Evolutionary conservation across 2,888 invertebrate genomes (phyloP), one percentile per base, ranked within the genome.

Genomic region (Zaprionus lineosus): DNA sequence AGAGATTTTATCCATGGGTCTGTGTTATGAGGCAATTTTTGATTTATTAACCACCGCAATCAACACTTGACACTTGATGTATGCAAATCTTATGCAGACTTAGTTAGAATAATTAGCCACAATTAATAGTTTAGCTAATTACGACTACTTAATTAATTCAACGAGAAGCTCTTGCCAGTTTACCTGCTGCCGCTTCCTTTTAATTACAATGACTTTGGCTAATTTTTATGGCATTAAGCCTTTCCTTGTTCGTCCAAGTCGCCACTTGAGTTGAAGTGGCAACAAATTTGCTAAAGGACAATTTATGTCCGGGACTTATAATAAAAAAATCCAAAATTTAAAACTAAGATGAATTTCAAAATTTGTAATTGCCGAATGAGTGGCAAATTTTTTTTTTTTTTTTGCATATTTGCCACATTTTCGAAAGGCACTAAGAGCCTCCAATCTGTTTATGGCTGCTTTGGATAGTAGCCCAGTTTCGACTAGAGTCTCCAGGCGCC

Each of bases 381-480:
- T n/a, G n/a, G n/a, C n/a, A 24, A 24, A 24, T 24, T 24, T 24
- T 24, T 24, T 7, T 2, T 7, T 6, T 21, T 21, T 7, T 5
- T 7, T 21, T 21, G 24, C 41, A 50, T 53, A 51, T 53, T 37
- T 39, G 37, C 29, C 24, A 19, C 12, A 14, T 56, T 61, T 72
- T 65, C 73, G 76, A 78, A 79, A 76, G 84, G 83, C 63, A 66
- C 5, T 19, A 11, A 34, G 33, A 33, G 18, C 31, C n/a, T n/a
- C n/a, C n/a, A n/a, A n/a, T n/a, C n/a, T n/a, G n/a, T n/a, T n/a
- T n/a, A n/a, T n/a, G n/a, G n/a, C n/a, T n/a, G n/a, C n/a, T n/a
- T n/a, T n/a, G n/a, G n/a, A n/a, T n/a, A n/a, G n/a, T 31, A 39
- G 26, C 46, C 16, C 37, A 44, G 57, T 46, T 33, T 48, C 36